Evolutionary conservation across 2,888 invertebrate species (phyloP), one percentile per base, ranked within the genome.

Genomic region (Phania funesta): DNA sequence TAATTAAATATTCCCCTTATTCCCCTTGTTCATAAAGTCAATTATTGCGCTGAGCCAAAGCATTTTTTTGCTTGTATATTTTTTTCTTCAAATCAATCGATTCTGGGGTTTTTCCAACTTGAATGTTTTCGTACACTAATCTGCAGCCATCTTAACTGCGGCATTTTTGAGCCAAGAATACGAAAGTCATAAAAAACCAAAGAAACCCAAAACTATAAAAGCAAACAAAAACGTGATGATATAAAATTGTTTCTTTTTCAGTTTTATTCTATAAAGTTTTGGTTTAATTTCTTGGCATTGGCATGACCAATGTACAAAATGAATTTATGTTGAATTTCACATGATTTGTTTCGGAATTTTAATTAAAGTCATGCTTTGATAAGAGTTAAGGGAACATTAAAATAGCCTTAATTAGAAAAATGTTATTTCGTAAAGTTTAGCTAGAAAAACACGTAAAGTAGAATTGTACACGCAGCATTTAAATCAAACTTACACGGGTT

Each of bases 141-240:
- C 29, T 52, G 8, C 18, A n/a, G 38, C 41, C 29, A 41, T 65
- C 46, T 67, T 46, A 62, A 54, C 29, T 52, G 58, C 75, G 70
- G 64, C 80, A 65, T 71, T 52, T 56, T 67, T 65, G 41, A 60
- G 70, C 76, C 58, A 80, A 71, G 65, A 64, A 54, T 75, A 46
- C 38, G 22, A 65, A 58, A 26, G 11, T 16, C 35, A 32, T 35
- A 38, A 35, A 74, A 71, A 60, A 26, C 5, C 3, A 46, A 54
- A 26, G n/a, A n/a, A n/a, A n/a, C n/a, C n/a, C n/a, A 74, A 71
- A 68, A 20, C 9, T 9, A 46, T 60, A 35, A 26, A 64, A 41
- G 20, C 18, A 48, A 20, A 35, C 3, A 71, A 29, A 52, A 62
- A 67, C 80, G 80, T 80, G 75, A 80, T 76, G 65, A 35, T 62